Evolutionary conservation across 1,140 invertebrate genomes (phyloP), one percentile per base, ranked within the genome.

Genomic region (Ceratoteleas bidentatus): DNA sequence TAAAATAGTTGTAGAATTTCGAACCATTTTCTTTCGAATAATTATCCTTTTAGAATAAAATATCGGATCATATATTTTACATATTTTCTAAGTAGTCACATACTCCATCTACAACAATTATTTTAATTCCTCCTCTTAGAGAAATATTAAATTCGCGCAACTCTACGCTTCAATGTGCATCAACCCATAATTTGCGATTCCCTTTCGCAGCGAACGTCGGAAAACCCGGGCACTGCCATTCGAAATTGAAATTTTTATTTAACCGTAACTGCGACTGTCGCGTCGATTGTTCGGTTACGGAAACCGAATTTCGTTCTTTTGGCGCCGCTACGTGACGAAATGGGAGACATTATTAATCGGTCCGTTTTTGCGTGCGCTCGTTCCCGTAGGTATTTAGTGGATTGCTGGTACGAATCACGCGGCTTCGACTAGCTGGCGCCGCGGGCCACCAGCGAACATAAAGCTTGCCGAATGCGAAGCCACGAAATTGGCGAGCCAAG

Each of bases 401-500:
- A 75, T 56, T 40, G 47, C 40, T 65, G 24, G 49, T 57, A 61
- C 70, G 60, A 64, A 75, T 78, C 64, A 54, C 54, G 53, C 54
- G 60, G 65, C 69, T 57, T 62, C 64, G 50, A 64, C 0, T 40
- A 32, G 38, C 54, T 50, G 54, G 45, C 68, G 64, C 69, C 64
- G 81, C 64, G 73, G 81, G 74, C 81, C 65, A 78, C 57, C 60
- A 65, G 70, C 65, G 75, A 79, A 83, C 72, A 80, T 75, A 76
- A 83, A 80, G 81, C 79, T 47, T 64, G 57, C 52, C 66, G 56
- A 80, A 83, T 72, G 74, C 65, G 38, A 68, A 65, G 47, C 72
- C 65, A 72, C 72, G 61, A 75, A 83, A 75, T 84, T 84, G 70
- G 56, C 50, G 79, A 82, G 72, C 78, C 84, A 86, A 88, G 82